Evolutionary conservation across 2,797 vertebrate species (phyloP).

Genomic region (Huso huso): DNA sequence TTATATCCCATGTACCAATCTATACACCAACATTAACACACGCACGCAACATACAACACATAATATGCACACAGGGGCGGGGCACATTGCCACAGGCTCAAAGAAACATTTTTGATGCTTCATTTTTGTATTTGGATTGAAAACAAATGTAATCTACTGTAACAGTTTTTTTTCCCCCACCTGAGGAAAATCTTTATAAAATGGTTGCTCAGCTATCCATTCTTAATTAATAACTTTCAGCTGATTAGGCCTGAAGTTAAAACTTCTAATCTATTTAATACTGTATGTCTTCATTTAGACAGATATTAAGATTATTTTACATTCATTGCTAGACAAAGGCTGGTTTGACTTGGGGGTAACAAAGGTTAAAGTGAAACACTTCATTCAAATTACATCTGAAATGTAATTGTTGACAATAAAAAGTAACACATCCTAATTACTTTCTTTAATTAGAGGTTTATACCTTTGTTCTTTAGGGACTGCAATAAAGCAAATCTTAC

Average conservation of each 20-base stretch:
- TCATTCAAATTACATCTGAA: slow-evolving; percentile 76
- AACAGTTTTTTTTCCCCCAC: too few relatives aligned
- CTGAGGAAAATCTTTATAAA: background rate
- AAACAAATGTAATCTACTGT: too few relatives aligned
- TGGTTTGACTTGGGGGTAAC: background rate
- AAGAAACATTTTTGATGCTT: too few relatives aligned
- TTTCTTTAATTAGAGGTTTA: slow-evolving; percentile 80
- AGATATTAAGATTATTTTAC: background rate
- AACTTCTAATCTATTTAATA: background rate
- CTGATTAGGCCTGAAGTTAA: background rate
- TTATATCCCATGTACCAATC: too few relatives aligned
- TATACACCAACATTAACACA: too few relatives aligned
- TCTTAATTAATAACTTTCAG: background rate
- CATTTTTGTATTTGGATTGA: too few relatives aligned
- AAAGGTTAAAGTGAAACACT: slow-evolving; percentile 67
- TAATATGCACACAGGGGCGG: too few relatives aligned
- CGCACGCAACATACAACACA: too few relatives aligned
- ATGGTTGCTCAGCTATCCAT: background rate
- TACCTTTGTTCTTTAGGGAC: slow-evolving; percentile 76
- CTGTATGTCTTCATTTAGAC: background rate
- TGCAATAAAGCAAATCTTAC: slow-evolving; percentile 75
- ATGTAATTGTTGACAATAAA: slow-evolving; percentile 80
- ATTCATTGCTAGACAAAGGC: background rate
- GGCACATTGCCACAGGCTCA: too few relatives aligned
- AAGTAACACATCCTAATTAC: slow-evolving; percentile 82